Conservation (phyloP, 2,797 vertebrate species). For the Schizopygopsis malacanthus region DNA sequence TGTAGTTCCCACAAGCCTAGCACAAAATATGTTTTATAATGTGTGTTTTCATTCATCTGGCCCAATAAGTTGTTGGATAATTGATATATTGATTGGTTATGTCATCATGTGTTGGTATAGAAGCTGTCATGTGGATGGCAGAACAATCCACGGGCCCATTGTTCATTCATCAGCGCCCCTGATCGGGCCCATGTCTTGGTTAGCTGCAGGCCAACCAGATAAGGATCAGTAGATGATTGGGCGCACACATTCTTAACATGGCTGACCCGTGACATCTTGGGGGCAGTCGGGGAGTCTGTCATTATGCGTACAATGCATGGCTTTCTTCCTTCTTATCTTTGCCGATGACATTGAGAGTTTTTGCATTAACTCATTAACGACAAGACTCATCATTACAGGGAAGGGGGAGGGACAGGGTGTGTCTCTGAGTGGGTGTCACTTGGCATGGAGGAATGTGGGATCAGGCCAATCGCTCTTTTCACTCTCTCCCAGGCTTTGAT, state of each 20-base stretch:
- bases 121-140: slow-evolving; percentile 84
- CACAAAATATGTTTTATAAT: slow-evolving; percentile 25
- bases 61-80: slow-evolving; percentile 93
- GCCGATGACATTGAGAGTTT: slow-evolving; percentile 97
- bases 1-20: slow-evolving; percentile 38
- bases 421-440: slow-evolving; percentile 67
- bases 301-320: slow-evolving; percentile 92
- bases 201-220: slow-evolving; percentile 93
- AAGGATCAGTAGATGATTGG: slow-evolving; percentile 99
- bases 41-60: slow-evolving; percentile 69
- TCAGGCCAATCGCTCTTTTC: slow-evolving; percentile 28
- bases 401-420: slow-evolving; percentile 67
- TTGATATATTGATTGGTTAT: slow-evolving; percentile 94
- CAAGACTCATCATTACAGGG: slow-evolving; percentile 91
- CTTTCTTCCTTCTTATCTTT: slow-evolving; percentile 97
- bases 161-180: slow-evolving; percentile 96
- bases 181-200: slow-evolving; percentile 91
- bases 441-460: slow-evolving; percentile 69
- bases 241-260: slow-evolving; percentile 99
- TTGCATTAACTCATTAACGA: slow-evolving; percentile 98
- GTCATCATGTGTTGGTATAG: slow-evolving; percentile 94
- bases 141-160: slow-evolving; percentile 90
- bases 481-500: slow-evolving; percentile 55
- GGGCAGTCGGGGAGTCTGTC: slow-evolving; percentile 90
- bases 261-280: slow-evolving; percentile 98